Percentiles rank a stretch among this genome's conserved stretches.
Evolutionary conservation across 2,113 vertebrate species (phyloP).

Genomic region (Crotalus viridis): DNA sequence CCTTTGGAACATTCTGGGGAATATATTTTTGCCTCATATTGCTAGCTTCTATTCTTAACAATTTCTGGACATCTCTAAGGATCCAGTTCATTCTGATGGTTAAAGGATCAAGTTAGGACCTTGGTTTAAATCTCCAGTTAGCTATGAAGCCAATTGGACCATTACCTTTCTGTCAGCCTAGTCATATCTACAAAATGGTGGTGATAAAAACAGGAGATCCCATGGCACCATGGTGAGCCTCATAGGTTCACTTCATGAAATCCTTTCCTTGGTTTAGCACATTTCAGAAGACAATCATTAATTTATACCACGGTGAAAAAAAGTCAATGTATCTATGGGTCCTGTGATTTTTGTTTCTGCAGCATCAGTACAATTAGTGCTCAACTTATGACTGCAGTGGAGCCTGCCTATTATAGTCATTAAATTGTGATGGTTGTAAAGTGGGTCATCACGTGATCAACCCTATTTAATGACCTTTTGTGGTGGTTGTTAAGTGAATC

Average conservation of each 20-base stretch:
- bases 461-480: not conserved
- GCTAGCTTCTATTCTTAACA: not conserved
- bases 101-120: not conserved
- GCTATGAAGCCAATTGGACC: not conserved
- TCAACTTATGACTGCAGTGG: not conserved
- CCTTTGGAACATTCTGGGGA: not conserved
- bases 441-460: not conserved
- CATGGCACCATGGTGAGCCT: not conserved
- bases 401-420: not conserved
- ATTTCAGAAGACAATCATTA: not conserved
- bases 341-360: not conserved
- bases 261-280: not conserved
- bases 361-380: not conserved
- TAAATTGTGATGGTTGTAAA: not conserved
- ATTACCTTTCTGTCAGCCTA: not conserved
- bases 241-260: not conserved
- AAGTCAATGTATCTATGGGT: not conserved
- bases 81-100: not conserved
- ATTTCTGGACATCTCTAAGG: not conserved
- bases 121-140: not conserved
- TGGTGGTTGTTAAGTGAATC: not conserved
- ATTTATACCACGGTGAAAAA: not conserved
- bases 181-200: not conserved
- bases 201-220: not conserved
- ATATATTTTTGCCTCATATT: not conserved